Evolutionary conservation across 2,797 vertebrate species (phyloP).

Genomic region (Anabacerthia variegaticeps): DNA sequence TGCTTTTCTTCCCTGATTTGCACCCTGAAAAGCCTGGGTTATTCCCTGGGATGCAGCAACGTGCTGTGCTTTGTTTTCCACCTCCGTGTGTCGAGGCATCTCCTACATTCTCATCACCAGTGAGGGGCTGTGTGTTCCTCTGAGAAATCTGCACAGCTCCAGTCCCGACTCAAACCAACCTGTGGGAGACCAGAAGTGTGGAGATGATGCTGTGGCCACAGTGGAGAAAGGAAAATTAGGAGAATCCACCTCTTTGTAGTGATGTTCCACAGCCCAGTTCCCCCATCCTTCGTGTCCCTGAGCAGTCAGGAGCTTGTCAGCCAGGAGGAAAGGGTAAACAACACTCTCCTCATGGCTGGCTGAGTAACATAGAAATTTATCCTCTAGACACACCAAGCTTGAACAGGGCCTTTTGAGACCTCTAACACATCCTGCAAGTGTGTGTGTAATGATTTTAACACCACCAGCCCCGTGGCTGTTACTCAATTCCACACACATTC

Average conservation of each 20-base stretch:
- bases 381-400: neutral
- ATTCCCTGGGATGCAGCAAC: neutral
- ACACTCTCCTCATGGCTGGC: neutral
- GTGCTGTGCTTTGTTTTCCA: neutral
- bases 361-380: neutral
- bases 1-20: neutral
- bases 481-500: neutral
- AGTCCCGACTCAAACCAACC: neutral
- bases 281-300: neutral
- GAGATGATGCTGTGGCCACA: neutral
- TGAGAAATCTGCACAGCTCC: neutral
- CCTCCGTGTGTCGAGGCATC: neutral
- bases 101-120: neutral
- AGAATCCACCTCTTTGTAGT: fast-evolving
- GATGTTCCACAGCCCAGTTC: neutral
- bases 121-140: neutral
- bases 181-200: neutral
- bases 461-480: neutral
- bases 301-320: neutral
- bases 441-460: neutral
- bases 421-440: neutral
- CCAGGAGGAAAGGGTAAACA: neutral
- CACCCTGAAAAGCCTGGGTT: neutral
- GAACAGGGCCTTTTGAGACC: neutral
- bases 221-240: neutral